phyloP scores from a whole-genome alignment of 1,140 invertebrate genomes.

The Tachypleus tridentatus region DNA sequence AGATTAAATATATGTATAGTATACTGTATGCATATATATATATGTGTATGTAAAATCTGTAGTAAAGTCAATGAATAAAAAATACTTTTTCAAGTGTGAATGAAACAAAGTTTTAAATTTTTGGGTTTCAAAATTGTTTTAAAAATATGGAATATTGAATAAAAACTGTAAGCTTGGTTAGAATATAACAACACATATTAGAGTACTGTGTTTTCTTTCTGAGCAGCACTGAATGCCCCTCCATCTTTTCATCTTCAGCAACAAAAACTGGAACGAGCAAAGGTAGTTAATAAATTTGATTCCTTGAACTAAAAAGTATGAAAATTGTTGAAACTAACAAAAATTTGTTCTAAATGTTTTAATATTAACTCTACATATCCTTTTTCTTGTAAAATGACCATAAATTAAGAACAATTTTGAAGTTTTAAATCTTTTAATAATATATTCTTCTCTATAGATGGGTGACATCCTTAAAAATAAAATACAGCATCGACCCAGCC shows the following conservation, averaged over 20 bases:
- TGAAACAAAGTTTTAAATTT: too few species aligned
- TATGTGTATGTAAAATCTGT: too few species aligned
- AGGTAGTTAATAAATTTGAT: slow-evolving; percentile 11
- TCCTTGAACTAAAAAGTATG: not conserved
- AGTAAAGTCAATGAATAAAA: too few species aligned
- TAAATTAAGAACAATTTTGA: not conserved
- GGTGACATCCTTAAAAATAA: slow-evolving; percentile 92
- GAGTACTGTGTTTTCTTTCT: too few species aligned
- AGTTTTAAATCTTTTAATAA: not conserved
- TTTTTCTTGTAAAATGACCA: not conserved
- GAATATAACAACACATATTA: too few species aligned
- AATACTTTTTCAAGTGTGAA: too few species aligned
- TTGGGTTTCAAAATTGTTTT: too few species aligned
- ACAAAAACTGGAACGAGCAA: slow-evolving; percentile 77
- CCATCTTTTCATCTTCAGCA: slow-evolving; percentile 87
- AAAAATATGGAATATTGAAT: too few species aligned
- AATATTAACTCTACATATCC: not conserved
- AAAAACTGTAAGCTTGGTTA: too few species aligned
- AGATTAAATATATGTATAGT: too few species aligned
- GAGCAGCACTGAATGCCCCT: slow-evolving; percentile 78
- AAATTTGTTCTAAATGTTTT: not conserved
- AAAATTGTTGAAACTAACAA: not conserved
- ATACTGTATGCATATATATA: too few species aligned
- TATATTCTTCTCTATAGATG: slow-evolving; percentile 40
- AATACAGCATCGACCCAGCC: slow-evolving; percentile 85